Base-by-base conservation (phyloP, 2,797 vertebrate species). In the Salarias fasciatus region DNA sequence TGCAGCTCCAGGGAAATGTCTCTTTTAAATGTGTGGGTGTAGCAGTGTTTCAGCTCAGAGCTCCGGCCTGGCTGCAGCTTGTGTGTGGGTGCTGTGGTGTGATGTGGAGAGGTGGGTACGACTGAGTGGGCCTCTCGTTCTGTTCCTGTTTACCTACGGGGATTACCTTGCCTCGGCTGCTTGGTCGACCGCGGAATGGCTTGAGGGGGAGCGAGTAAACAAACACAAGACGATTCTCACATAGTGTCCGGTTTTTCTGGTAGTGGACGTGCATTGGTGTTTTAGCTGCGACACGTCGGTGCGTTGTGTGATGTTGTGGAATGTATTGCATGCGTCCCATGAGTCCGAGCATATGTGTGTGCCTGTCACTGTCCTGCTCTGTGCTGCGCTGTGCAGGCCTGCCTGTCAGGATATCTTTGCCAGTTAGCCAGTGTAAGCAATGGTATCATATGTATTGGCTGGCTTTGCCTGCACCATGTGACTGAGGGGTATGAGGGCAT, bases 111-210 rank as follows among this genome's bases (percentile, higher is more conserved):
- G 55, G 70, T 45, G 11, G 42, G 36, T 70, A 37, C 69, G 69
- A 67, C 71, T 59, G 63, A 72, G 70, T 69, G 71, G 72, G 53
- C 67, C 52, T 28, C 55, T 24, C 6, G 41, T 42, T 80, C 59
- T 50, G 70, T 75, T 79, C 73, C 70, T 82, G 79, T 86, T 87
- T 88, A 85, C 73, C 67, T 84, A 74, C 59, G 51, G 72, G 81
- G 75, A 85, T 80, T 83, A 86, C 73, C 71, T 77, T 43, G 78
- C 75, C 38, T 58, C 7, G 53, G 70, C 76, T 55, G 71, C 69
- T 69, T 75, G 75, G 31, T 65, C n/a, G 18, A 61, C 75, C 14
- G 24, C 76, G 36, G 63, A 42, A 40, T 77, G 58, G 68, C 75
- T 77, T 11, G 62, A 68, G 60, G 56, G 57, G 29, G 12, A 3